Conservation (phyloP, 1,140 invertebrate species). For the Antheraea mylitta region DNA sequence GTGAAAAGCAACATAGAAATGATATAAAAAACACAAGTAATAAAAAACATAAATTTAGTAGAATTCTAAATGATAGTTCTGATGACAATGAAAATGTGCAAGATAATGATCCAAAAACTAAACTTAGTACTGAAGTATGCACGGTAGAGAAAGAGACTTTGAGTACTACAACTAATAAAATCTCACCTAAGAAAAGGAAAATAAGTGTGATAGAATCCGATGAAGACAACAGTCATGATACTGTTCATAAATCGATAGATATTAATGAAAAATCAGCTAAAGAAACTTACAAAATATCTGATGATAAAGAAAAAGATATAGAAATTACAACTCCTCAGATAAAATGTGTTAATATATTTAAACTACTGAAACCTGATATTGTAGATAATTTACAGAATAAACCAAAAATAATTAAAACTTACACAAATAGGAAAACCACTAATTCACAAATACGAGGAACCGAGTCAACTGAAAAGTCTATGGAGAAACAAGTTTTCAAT, state of each 20-base stretch:
- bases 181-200: neutral
- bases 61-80: constrained; percentile 7
- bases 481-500: constrained; percentile 38
- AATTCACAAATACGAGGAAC: neutral
- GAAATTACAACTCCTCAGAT: constrained; percentile 37
- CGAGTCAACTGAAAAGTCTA: constrained; percentile 5
- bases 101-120: neutral
- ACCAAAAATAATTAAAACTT: constrained; percentile 14
- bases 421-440: neutral
- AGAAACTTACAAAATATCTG: constrained; percentile 5
- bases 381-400: constrained; percentile 7
- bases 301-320: neutral
- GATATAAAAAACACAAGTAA: neutral
- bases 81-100: constrained; percentile 7
- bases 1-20: constrained; percentile 5
- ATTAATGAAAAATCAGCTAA: neutral
- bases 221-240: neutral
- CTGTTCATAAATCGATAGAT: neutral
- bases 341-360: constrained; percentile 63
- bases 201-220: constrained; percentile 5
- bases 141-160: neutral
- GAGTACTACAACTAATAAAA: neutral
- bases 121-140: neutral
- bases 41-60: constrained; percentile 3
- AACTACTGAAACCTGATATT: constrained; percentile 50